Evolutionary conservation across 2,888 invertebrate species (phyloP).

Genomic region (Leptinotarsa juncta): DNA sequence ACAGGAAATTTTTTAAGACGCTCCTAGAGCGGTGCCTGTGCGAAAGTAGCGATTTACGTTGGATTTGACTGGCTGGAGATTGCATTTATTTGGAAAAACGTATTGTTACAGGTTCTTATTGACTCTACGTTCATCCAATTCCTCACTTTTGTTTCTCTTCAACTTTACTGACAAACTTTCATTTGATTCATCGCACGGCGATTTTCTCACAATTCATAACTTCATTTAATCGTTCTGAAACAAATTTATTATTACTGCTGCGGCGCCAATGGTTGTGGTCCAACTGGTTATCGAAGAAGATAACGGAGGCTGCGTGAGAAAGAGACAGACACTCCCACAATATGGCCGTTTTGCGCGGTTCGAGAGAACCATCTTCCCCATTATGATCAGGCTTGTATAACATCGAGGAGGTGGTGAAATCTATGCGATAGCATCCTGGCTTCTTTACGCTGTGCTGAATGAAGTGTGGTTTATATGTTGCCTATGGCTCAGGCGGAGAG

Average conservation of each 20-base stretch:
- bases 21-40: no score
- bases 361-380: conserved; percentile 65
- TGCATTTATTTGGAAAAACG: no score
- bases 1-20: no score
- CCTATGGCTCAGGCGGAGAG: conserved; percentile 9
- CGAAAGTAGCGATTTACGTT: no score
- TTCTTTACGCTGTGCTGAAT: not conserved
- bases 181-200: no score
- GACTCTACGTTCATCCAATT: no score
- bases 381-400: conserved; percentile 58
- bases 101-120: no score
- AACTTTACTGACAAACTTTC: no score
- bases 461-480: conserved; percentile 31
- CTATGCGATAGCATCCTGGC: not conserved
- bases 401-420: conserved; percentile 44
- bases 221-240: not conserved
- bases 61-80: no score
- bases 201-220: no score
- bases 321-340: conserved; percentile 55
- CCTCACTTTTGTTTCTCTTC: no score
- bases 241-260: not conserved
- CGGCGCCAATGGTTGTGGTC: conserved; percentile 35
- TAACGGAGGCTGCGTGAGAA: conserved; percentile 56
- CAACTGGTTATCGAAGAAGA: conserved; percentile 47
- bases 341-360: conserved; percentile 60